Evolutionary conservation across 2,113 vertebrate species (phyloP).

Genomic region (Corydoras maculifer): DNA sequence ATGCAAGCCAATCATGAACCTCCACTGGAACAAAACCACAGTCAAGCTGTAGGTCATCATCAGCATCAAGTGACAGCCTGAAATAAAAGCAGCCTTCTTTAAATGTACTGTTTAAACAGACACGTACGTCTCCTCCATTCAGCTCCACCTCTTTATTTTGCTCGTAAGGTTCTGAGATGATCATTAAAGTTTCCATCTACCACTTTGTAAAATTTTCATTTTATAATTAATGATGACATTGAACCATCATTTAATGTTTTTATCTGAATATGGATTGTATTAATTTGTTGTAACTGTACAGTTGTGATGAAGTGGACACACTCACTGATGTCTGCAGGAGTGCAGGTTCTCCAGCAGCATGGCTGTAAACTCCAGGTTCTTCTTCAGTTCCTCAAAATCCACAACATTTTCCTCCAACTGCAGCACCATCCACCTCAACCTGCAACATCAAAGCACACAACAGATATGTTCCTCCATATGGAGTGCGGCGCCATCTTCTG

Average conservation of each 20-base stretch:
- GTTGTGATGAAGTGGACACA: too few relatives aligned
- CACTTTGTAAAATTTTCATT: too few relatives aligned
- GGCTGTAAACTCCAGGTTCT: slow-evolving; percentile 81
- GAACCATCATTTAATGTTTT: too few relatives aligned
- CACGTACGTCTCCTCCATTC: background rate
- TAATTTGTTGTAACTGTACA: too few relatives aligned
- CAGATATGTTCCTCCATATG: background rate
- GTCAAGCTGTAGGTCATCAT: slow-evolving; percentile 83
- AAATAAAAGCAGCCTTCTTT: background rate
- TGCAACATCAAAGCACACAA: slow-evolving; percentile 39
- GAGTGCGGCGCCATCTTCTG: too few relatives aligned
- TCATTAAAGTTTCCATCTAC: too few relatives aligned
- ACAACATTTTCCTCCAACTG: slow-evolving; percentile 84
- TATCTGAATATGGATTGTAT: too few relatives aligned
- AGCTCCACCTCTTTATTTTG: too few relatives aligned
- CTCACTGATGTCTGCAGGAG: slow-evolving; percentile 80
- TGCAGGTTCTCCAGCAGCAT: slow-evolving; percentile 84
- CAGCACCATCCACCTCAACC: slow-evolving; percentile 79
- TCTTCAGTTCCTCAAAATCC: slow-evolving; percentile 80
- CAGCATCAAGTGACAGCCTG: slow-evolving; percentile 80
- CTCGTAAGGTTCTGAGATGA: too few relatives aligned
- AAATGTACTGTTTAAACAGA: background rate
- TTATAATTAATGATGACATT: too few relatives aligned
- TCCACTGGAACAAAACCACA: slow-evolving; percentile 83
- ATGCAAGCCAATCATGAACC: slow-evolving; percentile 87